Evolutionary conservation across 2,888 invertebrate genomes (phyloP), one percentile per base, ranked within the genome.

Genomic region (Lycaena phlaeas): DNA sequence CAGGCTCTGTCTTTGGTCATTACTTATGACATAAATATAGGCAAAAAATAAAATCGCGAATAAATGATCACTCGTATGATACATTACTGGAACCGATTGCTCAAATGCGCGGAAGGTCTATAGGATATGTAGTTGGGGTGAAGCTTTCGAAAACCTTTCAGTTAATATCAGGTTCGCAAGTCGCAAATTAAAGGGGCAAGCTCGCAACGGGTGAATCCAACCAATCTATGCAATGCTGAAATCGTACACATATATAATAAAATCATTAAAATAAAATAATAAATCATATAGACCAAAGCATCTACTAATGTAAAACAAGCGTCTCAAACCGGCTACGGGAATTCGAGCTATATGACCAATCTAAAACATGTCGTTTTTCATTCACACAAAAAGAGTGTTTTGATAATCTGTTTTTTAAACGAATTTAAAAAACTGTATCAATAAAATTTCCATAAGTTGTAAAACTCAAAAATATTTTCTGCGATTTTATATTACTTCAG

Each of bases 71-170:
- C 43, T 49, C 54, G 49, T 59, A 54, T 65, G 52, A 64, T 57
- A 45, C 26, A 34, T 42, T 43, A 42, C 53, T 56, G 69, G 69
- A 70, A 71, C 71, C 73, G 66, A 71, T 64, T 62, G 50, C 50
- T 51, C 53, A 61, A 66, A 71, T 72, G 68, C 77, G 78, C 79
- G 76, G 78, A 78, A 79, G 79, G 78, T 77, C 77, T 77, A 70
- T 57, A 51, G 60, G 64, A 64, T 63, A 58, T 57, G 57, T 59
- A 64, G 68, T 74, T 64, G 64, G 66, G 68, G 26, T 65, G 64
- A 73, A 66, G 64, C 64, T 58, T 36, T 54, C 53, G 45, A 61
- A 61, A 61, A 66, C 61, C 66, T 63, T 60, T 61, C 60, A 57
- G 58, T 53, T 54, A 56, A 57, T 53, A 66, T 64, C 44, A 42